Evolutionary conservation across 1,140 invertebrate genomes (phyloP).

Genomic region (Meloidogyne chitwoodi): DNA sequence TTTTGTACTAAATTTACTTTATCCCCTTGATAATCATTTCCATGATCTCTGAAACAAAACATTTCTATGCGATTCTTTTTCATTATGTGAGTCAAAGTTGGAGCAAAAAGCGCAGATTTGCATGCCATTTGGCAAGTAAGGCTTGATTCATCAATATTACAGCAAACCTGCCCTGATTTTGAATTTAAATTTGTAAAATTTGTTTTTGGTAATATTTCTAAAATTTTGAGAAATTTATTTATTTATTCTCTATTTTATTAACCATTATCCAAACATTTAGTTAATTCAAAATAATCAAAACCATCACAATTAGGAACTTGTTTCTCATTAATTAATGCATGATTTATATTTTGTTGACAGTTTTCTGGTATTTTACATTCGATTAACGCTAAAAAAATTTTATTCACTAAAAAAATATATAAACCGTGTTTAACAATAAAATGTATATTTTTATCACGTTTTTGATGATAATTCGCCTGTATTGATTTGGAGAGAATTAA

Average conservation of each 20-base stretch:
- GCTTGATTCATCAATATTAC: constrained; percentile 9
- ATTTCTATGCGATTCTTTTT: constrained; percentile 28
- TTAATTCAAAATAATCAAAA: constrained; percentile 12
- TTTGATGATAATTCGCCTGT: too few relatives aligned
- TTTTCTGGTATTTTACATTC: constrained; percentile 4
- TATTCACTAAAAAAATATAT: too few relatives aligned
- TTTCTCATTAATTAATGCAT: not conserved
- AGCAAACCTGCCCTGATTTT: constrained; percentile 19
- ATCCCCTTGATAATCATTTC: constrained; percentile 3
- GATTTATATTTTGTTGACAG: not conserved
- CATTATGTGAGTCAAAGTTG: constrained; percentile 21
- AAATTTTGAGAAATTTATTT: constrained; percentile 6
- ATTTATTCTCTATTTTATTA: too few relatives aligned
- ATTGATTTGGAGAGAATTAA: too few relatives aligned
- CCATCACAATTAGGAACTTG: constrained; percentile 17
- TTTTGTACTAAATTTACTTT: constrained; percentile 21
- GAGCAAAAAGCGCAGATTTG: constrained; percentile 13
- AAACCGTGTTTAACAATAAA: too few relatives aligned
- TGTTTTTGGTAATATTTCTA: too few relatives aligned
- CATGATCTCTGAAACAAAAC: constrained; percentile 13
- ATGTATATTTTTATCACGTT: too few relatives aligned
- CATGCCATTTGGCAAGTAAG: constrained; percentile 20
- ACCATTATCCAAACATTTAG: constrained; percentile 15
- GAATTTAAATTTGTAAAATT: constrained; percentile 23
- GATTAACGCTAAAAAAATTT: constrained; percentile 16